Conservation (phyloP, 2,888 invertebrate species). For the Leptinotarsa tumamoca region DNA sequence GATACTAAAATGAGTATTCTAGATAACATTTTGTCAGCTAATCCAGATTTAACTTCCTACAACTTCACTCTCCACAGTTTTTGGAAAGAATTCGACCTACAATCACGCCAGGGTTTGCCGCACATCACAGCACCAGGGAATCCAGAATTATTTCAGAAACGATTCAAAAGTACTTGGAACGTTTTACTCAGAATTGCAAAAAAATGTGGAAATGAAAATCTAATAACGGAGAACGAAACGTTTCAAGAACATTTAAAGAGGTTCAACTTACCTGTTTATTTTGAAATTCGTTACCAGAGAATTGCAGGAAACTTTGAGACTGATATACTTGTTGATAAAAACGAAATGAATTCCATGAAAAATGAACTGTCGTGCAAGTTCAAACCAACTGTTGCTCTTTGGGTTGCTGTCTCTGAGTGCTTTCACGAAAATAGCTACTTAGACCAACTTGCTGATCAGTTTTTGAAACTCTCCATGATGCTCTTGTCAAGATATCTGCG, state of each 20-base stretch:
- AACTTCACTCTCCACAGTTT: slow-evolving; percentile 87
- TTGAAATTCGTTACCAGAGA: slow-evolving; percentile 94
- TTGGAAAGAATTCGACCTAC: slow-evolving; percentile 87
- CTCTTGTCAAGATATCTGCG: slow-evolving; percentile 82
- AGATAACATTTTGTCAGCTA: slow-evolving; percentile 54
- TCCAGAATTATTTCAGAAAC: slow-evolving; percentile 86
- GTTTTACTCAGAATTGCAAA: slow-evolving; percentile 81
- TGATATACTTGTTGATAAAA: slow-evolving; percentile 58
- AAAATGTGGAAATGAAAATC: slow-evolving; percentile 72
- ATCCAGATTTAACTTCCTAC: slow-evolving; percentile 71
- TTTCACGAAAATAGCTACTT: slow-evolving; percentile 87
- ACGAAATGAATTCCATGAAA: slow-evolving; percentile 52
- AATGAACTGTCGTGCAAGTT: slow-evolving; percentile 66
- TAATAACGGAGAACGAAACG: slow-evolving; percentile 76
- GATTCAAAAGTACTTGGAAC: slow-evolving; percentile 82
- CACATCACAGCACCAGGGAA: slow-evolving; percentile 93
- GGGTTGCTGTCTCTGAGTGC: slow-evolving; percentile 68
- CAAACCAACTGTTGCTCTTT: slow-evolving; percentile 64
- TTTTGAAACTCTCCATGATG: slow-evolving; percentile 91
- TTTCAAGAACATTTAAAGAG: slow-evolving; percentile 82
- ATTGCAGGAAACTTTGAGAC: slow-evolving; percentile 79
- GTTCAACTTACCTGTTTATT: slow-evolving; percentile 97
- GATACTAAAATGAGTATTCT: slow-evolving; percentile 75
- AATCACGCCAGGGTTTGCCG: slow-evolving; percentile 82
- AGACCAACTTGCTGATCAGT: slow-evolving; percentile 81